Conservation (phyloP, 2,888 invertebrate genomes). For the Xylota sylvarum region DNA sequence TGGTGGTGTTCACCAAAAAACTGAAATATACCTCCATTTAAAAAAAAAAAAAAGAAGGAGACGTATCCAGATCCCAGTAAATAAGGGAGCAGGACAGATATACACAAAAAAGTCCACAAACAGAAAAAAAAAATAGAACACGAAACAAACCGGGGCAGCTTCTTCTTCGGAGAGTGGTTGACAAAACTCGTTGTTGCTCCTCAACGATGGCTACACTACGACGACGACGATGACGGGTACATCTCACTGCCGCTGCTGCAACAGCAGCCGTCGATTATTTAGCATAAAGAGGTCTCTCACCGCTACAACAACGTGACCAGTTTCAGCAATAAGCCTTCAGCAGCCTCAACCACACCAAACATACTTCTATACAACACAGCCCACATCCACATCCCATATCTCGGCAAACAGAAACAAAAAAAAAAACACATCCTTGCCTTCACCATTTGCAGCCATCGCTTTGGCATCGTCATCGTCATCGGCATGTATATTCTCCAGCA, state of each 20-base stretch:
- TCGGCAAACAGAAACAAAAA: constrained; percentile 5
- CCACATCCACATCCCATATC: constrained; percentile 28
- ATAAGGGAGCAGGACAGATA: constrained; percentile 63
- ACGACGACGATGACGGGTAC: constrained; percentile 71
- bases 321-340: constrained; percentile 76
- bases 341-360: constrained; percentile 50
- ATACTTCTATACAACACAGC: constrained; percentile 19
- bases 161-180: constrained; percentile 60
- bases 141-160: constrained; percentile 33
- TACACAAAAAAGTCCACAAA: constrained; percentile 5
- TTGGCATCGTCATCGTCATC: constrained; percentile 56
- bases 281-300: constrained; percentile 77
- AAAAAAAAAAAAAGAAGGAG: constrained; percentile 27
- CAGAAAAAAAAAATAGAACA: not conserved
- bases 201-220: constrained; percentile 47
- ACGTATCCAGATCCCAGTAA: constrained; percentile 43
- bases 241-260: constrained; percentile 73
- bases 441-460: constrained; percentile 75
- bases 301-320: constrained; percentile 76
- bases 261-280: constrained; percentile 77
- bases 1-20: constrained; percentile 43
- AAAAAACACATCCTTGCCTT: constrained; percentile 47
- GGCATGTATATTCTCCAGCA: constrained; percentile 27
- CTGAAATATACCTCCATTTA: constrained; percentile 70
- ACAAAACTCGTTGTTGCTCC: constrained; percentile 76